Evolutionary conservation across 2,888 invertebrate species (phyloP).

Genomic region (Rotaria magnacalcarata): DNA sequence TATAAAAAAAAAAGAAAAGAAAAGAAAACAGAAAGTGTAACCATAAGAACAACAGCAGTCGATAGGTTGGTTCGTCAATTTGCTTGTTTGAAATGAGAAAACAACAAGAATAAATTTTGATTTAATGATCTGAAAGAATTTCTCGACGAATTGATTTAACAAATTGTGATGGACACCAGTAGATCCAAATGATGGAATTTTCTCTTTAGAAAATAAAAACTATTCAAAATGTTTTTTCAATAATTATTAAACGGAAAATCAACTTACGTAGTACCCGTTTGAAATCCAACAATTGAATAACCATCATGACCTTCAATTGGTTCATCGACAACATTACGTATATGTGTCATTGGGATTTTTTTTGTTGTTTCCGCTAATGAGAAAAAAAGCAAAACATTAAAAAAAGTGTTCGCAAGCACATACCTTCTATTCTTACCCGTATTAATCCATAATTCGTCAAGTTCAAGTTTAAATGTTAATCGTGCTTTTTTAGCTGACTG

Average conservation of each 20-base stretch:
- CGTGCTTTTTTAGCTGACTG: conserved; percentile 82
- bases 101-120: not conserved
- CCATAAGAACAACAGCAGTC: not conserved
- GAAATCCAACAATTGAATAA: conserved; percentile 62
- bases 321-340: conserved; percentile 74
- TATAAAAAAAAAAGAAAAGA: not conserved
- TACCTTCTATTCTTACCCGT: conserved; percentile 62
- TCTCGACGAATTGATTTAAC: conserved; percentile 1
- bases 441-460: conserved; percentile 83
- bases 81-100: not conserved
- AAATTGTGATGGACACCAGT: conserved; percentile 26
- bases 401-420: not conserved
- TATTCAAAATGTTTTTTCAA: not conserved
- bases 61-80: not conserved
- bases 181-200: conserved; percentile 16
- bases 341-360: conserved; percentile 81
- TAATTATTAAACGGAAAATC: not conserved
- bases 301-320: conserved; percentile 81
- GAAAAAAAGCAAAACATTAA: conserved; percentile 47
- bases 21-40: not conserved
- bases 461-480: conserved; percentile 82
- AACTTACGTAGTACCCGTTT: conserved; percentile 30
- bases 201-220: not conserved
- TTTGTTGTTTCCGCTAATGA: conserved; percentile 71
- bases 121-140: conserved; percentile 29